These are phyloP conservation scores for Drosophila subobscura DNA, from an alignment of 1,140 invertebrate species.

Conservation along the genomic window DNA sequence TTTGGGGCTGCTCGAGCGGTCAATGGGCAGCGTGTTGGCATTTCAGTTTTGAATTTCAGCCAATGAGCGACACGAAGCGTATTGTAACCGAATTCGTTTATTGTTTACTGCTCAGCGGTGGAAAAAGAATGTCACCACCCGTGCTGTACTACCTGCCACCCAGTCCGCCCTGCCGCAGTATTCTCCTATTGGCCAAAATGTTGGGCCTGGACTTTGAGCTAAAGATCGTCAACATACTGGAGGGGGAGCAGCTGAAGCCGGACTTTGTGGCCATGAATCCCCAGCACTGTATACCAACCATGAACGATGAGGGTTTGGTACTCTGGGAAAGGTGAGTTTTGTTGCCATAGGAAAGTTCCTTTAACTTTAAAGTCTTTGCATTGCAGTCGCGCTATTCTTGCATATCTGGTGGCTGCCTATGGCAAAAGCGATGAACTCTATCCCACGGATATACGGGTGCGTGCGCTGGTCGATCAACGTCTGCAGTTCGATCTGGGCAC, in stretches of 20 bases:
- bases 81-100: conserved; percentile 83
- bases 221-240: conserved; percentile 84
- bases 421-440: conserved; percentile 87
- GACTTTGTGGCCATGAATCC: conserved; percentile 87
- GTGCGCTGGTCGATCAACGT: conserved; percentile 89
- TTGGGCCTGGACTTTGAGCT: conserved; percentile 85
- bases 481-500: conserved; percentile 90
- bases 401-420: conserved; percentile 89
- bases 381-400: conserved; percentile 88
- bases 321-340: conserved; percentile 85
- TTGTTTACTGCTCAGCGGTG: conserved; percentile 81
- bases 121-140: conserved; percentile 84
- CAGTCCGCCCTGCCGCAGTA: conserved; percentile 85
- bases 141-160: conserved; percentile 86
- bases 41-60: conserved; percentile 38
- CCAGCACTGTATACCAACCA: conserved; percentile 87
- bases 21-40: conserved; percentile 6
- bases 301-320: conserved; percentile 88
- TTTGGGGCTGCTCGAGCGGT: conserved; percentile 11
- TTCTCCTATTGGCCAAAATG: conserved; percentile 85
- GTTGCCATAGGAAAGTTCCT: neutral
- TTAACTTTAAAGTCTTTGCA: too few relatives aligned
- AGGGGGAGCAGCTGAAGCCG: conserved; percentile 85
- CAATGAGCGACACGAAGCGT: conserved; percentile 66
- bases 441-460: conserved; percentile 87